These are phyloP conservation scores for Laticauda laticaudata DNA, from an alignment of 2,113 vertebrate species.

Conservation along the genomic window DNA sequence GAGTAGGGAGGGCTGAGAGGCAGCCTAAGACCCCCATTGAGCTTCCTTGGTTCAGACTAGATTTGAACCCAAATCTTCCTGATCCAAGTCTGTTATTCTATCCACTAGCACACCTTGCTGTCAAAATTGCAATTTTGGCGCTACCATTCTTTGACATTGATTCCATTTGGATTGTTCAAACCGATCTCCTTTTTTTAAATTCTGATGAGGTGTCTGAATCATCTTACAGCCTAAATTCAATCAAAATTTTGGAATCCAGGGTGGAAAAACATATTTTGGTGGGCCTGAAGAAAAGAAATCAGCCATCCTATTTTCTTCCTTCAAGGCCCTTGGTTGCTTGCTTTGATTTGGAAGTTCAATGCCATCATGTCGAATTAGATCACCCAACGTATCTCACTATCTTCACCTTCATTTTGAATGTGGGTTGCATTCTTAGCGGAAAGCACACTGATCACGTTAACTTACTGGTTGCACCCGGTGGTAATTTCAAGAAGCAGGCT, in stretches of 20 bases:
- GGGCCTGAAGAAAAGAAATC: background rate
- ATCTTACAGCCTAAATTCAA: background rate
- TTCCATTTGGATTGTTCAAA: background rate
- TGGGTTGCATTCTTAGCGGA: background rate
- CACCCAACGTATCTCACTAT: background rate
- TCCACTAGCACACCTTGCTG: background rate
- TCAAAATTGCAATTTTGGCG: background rate
- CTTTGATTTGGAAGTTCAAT: background rate
- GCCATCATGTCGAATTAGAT: background rate
- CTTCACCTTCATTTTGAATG: background rate
- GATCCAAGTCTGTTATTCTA: background rate
- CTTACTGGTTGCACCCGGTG: background rate
- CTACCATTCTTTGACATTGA: background rate
- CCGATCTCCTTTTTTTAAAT: background rate
- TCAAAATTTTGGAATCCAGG: background rate
- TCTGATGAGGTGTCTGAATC: background rate
- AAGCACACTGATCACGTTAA: background rate
- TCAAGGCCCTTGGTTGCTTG: background rate
- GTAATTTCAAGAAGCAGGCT: background rate
- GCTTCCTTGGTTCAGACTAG: background rate
- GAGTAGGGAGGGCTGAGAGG: background rate
- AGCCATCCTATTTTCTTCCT: background rate
- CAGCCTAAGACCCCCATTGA: background rate
- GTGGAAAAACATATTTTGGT: background rate
- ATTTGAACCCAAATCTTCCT: background rate